These are phyloP conservation scores for Thalassarche chlororhynchos DNA, from an alignment of 2,113 vertebrate species.

Conservation along the genomic window DNA sequence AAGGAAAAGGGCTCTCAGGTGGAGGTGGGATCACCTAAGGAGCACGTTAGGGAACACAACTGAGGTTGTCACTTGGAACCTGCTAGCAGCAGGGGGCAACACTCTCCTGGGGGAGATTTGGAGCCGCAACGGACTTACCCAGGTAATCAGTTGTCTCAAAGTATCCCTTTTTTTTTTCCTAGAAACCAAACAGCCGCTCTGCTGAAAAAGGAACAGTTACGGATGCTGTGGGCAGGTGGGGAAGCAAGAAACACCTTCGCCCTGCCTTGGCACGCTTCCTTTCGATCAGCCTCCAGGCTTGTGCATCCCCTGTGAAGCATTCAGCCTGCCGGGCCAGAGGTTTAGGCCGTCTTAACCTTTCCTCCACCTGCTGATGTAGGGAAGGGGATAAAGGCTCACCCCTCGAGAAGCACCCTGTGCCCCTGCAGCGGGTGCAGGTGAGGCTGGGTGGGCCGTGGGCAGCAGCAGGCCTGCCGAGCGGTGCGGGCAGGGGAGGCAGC, in stretches of 20 bases:
- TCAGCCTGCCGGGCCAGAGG: not conserved
- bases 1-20: not conserved
- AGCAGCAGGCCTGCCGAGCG: not conserved
- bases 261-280: not conserved
- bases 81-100: not conserved
- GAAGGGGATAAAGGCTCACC: not conserved
- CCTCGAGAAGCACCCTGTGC: rapidly evolving
- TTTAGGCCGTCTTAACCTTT: rapidly evolving
- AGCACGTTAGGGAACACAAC: rapidly evolving
- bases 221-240: not conserved
- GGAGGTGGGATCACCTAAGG: not conserved
- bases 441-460: not conserved
- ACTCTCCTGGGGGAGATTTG: not conserved
- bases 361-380: not conserved
- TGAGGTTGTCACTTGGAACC: not conserved
- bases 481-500: not conserved
- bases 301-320: not conserved
- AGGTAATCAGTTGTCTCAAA: not conserved
- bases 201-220: not conserved
- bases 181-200: not conserved
- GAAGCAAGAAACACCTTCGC: not conserved
- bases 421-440: not conserved
- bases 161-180: not conserved
- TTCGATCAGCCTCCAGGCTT: not conserved
- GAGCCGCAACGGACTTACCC: not conserved